phyloP scores from a whole-genome alignment of 2,113 vertebrate genomes.

The Eudorcas thomsonii region DNA sequence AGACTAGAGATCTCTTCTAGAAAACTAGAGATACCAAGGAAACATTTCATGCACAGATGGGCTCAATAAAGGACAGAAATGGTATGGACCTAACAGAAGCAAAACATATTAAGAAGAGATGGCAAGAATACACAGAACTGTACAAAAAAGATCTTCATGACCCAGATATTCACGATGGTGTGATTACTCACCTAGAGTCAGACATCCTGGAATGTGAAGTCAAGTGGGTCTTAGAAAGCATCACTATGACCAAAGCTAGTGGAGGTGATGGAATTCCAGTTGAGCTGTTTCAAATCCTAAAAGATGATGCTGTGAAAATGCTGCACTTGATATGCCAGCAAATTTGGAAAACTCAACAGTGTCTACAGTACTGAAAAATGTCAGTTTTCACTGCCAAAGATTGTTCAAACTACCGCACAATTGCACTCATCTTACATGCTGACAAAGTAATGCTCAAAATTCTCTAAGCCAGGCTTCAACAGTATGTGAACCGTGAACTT shows the following conservation, averaged over 20 bases:
- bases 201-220: not conserved
- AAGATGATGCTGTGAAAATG: not conserved
- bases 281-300: not conserved
- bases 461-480: not conserved
- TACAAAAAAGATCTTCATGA: not conserved
- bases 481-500: not conserved
- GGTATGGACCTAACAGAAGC: not conserved
- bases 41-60: not conserved
- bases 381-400: not conserved
- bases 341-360: not conserved
- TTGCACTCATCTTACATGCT: not conserved
- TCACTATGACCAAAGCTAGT: not conserved
- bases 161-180: not conserved
- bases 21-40: not conserved
- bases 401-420: not conserved
- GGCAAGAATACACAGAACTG: not conserved
- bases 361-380: not conserved
- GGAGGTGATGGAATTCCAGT: not conserved
- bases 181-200: not conserved
- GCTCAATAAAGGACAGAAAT: not conserved
- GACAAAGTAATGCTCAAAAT: not conserved
- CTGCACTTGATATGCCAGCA: not conserved
- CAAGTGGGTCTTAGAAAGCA: not conserved
- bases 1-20: not conserved
- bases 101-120: not conserved